Evolutionary conservation across 2,888 invertebrate species (phyloP), one percentile per base, ranked within the genome.

Genomic region (Zootermopsis nevadensis): DNA sequence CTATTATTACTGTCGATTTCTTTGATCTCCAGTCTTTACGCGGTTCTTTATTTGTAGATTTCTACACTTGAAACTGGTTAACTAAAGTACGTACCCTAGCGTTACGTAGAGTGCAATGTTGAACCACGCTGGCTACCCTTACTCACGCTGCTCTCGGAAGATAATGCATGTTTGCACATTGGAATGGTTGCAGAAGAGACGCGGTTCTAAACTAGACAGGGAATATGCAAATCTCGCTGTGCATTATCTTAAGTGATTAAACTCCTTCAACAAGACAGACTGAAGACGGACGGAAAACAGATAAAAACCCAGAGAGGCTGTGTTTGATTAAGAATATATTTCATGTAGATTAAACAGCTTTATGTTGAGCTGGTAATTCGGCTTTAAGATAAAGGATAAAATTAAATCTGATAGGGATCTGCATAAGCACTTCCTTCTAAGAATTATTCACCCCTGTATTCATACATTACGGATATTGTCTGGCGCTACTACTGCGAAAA

Each of bases 241-340:
- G 69, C 69, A 69, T 69, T 69, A 69, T 69, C 69, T 69, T 69
- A 69, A 69, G 69, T 69, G 69, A 69, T 69, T 69, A 69, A 69
- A 69, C 33, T 69, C 33, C 69, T 69, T 69, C 69, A 69, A 69
- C 31, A 69, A 27, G 30, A 27, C 67, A 67, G 67, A 67, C 67
- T 67, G 3, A 67, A 69, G 69, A 69, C 69, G 24, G 60, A 60
- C 60, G 60, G 60, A 60, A 27, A n/a, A n/a, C 6, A n/a, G 60
- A 60, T 60, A 60, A 60, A 60, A 60, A 60, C 60, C 31, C 19
- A 33, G 33, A 69, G 69, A 69, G 15, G 22, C 8, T 22, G 7
- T 69, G 69, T 69, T 69, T 69, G 69, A 69, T 69, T 19, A 69
- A 69, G 33, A 31, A n/a, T 67, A 31, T 33, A 69, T 69, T 33